Evolutionary conservation across 2,797 vertebrate genomes (phyloP).

Genomic region (Sebastes diploproa): DNA sequence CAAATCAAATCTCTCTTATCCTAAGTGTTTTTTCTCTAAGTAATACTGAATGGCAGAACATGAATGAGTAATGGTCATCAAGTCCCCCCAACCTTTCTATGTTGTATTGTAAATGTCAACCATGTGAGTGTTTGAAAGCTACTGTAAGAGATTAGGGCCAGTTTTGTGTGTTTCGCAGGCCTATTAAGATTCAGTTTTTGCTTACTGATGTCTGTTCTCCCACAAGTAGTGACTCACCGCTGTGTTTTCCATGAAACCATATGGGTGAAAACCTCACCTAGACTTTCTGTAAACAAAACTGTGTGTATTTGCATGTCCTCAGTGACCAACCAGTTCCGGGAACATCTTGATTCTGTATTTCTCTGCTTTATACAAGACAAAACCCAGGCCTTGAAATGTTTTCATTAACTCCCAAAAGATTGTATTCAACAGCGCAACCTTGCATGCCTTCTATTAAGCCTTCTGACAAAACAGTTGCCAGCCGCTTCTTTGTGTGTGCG

Average conservation of each 20-base stretch:
- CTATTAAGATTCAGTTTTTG: not conserved
- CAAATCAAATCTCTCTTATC: not conserved
- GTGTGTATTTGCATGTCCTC: not conserved
- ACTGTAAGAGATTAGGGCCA: not conserved
- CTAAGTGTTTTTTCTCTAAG: not conserved
- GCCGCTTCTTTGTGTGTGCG: not conserved
- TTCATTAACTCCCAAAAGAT: not conserved
- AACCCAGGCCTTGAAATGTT: not conserved
- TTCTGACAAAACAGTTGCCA: not conserved
- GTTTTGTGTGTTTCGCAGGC: not conserved
- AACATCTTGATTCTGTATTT: not conserved
- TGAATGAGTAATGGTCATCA: not conserved
- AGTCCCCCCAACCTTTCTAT: not conserved
- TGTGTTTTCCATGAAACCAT: conserved; percentile 9
- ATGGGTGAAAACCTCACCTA: not conserved
- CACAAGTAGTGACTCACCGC: conserved; percentile 1
- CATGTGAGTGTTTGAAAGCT: not conserved
- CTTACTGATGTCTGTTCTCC: not conserved
- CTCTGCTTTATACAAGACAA: not conserved
- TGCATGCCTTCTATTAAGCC: not conserved
- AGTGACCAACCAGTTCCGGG: not conserved
- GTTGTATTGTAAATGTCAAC: conserved; percentile 9
- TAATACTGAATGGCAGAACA: not conserved
- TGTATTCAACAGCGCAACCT: not conserved
- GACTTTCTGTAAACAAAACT: not conserved